Evolutionary conservation across 1,140 invertebrate genomes (phyloP).

Genomic region (Atta cephalotes): DNA sequence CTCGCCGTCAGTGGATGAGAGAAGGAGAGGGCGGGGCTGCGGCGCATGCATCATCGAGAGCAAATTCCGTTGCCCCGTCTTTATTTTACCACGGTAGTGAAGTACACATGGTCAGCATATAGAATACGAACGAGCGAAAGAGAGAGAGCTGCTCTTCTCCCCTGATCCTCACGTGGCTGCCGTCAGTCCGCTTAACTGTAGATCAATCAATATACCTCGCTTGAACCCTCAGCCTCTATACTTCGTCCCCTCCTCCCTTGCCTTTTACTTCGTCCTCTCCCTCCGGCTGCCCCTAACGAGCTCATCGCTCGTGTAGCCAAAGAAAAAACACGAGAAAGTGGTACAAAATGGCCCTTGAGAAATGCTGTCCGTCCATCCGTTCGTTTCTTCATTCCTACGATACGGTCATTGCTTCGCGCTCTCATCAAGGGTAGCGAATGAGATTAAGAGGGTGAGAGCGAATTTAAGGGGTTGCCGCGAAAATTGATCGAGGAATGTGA

Average conservation of each 20-base stretch:
- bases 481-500: conserved; percentile 70
- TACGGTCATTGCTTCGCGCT: conserved; percentile 12
- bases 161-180: conserved; percentile 75
- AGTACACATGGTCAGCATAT: conserved; percentile 32
- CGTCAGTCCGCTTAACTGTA: conserved; percentile 80
- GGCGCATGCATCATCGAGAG: conserved; percentile 78
- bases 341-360: conserved; percentile 82
- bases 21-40: conserved; percentile 74
- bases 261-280: conserved; percentile 73
- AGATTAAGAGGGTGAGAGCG: conserved; percentile 56
- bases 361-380: conserved; percentile 76
- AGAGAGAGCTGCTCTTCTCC: conserved; percentile 47
- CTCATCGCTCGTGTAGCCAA: conserved; percentile 77
- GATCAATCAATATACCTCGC: conserved; percentile 83
- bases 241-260: conserved; percentile 64
- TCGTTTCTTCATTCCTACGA: conserved; percentile 50
- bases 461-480: conserved; percentile 69
- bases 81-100: conserved; percentile 76
- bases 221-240: conserved; percentile 72
- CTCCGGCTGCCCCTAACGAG: conserved; percentile 81
- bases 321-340: conserved; percentile 81
- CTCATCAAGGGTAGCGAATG: conserved; percentile 50
- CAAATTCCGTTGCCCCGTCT: conserved; percentile 75
- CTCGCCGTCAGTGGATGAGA: conserved; percentile 72
- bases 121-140: not conserved